Base-by-base conservation (phyloP, 2,888 invertebrate species). In the Oeneis ivallda region DNA sequence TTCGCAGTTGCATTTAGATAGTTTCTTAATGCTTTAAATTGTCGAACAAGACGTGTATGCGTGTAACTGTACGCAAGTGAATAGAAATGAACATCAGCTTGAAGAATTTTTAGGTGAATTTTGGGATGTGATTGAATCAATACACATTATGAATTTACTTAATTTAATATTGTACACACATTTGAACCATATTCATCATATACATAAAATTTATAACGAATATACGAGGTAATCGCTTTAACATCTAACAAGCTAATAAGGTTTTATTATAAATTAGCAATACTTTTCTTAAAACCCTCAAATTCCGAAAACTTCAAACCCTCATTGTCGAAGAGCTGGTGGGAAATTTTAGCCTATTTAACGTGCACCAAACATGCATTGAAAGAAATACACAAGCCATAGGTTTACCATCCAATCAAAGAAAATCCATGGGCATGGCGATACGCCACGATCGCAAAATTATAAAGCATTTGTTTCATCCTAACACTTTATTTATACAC, bases 251-350 rank as follows among this genome's bases (percentile, higher is more conserved):
- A 39, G 41, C 56, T 56, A 41, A 58, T 47, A 47, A 58, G 45
- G 39, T 17, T 19, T 56, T 58, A 47, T 34, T 45, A 47, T 58
- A 58, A 45, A 45, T 34, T 58, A 58, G 58, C 58, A 58, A 56
- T 17, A 54, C 17, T 54, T 19, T 41, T 19, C 56, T 39, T 19
- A 13, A 56, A 41, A 58, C 58, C 58, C 58, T 58, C 45, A 58
- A 45, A 58, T 58, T 47, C 58, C 58, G 58, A 37, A 54, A 54
- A 58, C 58, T 26, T 32, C 58, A 47, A 47, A n/a, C 58, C 58
- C 56, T 56, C 8, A 41, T 19, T 5, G 3, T 56, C 10, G 6
- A 17, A 41, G 56, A 39, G 19, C 13, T 41, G 11, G 41, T 26
- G 10, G 19, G 9, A 26, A 13, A 54, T 15, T 13, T 56, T 56